Evolutionary conservation across 2,113 vertebrate genomes (phyloP).

Genomic region (Coptodon rendalli): DNA sequence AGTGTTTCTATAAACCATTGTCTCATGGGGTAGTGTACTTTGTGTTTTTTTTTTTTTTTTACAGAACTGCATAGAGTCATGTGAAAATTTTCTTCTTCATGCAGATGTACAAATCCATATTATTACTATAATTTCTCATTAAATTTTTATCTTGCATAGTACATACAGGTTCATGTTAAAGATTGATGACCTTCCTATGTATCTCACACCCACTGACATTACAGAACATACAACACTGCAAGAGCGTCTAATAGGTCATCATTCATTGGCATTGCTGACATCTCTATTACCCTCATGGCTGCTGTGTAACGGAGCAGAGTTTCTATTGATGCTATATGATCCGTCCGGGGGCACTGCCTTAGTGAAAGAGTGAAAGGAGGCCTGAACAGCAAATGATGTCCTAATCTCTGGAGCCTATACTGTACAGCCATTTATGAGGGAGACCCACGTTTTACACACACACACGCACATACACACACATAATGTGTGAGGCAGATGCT

Average conservation of each 20-base stretch:
- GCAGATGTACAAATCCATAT: background rate
- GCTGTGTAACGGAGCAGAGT: conserved; percentile 42
- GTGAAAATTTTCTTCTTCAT: background rate
- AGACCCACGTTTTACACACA: background rate
- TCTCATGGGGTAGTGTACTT: background rate
- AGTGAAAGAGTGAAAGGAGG: conserved; percentile 30
- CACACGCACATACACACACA: fast-evolving
- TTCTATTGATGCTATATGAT: conserved; percentile 55
- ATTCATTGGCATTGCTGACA: conserved; percentile 53
- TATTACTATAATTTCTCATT: background rate
- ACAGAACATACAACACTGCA: background rate
- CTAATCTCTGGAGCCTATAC: background rate
- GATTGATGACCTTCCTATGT: background rate
- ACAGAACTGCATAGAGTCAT: background rate
- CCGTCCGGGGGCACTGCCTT: conserved; percentile 23
- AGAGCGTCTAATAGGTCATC: conserved; percentile 26
- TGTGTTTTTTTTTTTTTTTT: background rate
- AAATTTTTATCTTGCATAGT: background rate
- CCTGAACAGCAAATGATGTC: conserved; percentile 46
- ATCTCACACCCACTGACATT: conserved; percentile 1
- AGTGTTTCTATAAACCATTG: background rate
- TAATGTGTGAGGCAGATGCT: conserved; percentile 5
- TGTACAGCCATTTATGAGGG: background rate
- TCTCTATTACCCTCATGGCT: conserved; percentile 19
- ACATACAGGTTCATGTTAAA: background rate